phyloP scores from a whole-genome alignment of 1,140 invertebrate genomes.

The Apocrypta bakeri region DNA sequence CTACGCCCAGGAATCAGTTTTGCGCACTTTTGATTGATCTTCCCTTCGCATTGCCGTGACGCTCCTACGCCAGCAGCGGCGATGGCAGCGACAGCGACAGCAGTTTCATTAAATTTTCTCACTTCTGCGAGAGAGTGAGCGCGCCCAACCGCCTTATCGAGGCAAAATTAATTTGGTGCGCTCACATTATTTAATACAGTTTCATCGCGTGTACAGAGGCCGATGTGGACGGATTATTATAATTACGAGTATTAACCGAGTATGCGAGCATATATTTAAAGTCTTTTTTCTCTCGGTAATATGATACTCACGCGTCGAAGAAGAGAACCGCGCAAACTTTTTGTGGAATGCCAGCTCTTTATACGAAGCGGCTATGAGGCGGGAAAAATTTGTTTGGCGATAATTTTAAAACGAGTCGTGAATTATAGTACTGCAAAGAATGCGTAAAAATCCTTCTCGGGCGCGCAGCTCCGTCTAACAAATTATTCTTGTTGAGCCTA shows the following conservation, averaged over 20 bases:
- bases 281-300: neutral
- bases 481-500: neutral
- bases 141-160: neutral
- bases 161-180: constrained; percentile 27
- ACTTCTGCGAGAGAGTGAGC: neutral
- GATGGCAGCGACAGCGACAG: neutral
- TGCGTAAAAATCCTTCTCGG: neutral
- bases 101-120: constrained; percentile 30
- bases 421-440: neutral
- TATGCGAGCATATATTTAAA: neutral
- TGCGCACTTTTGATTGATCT: neutral
- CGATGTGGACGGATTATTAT: neutral
- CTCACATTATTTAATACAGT: constrained; percentile 14
- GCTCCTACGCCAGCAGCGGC: too few species aligned
- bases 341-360: neutral
- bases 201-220: neutral
- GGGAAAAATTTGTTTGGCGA: neutral
- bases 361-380: neutral
- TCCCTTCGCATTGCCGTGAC: neutral
- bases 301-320: neutral
- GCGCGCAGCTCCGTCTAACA: neutral
- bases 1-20: constrained; percentile 35
- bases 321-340: neutral
- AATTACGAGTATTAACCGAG: constrained; percentile 29
- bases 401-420: neutral